Conservation (phyloP, 2,797 vertebrate genomes). For the Selene dorsalis region DNA sequence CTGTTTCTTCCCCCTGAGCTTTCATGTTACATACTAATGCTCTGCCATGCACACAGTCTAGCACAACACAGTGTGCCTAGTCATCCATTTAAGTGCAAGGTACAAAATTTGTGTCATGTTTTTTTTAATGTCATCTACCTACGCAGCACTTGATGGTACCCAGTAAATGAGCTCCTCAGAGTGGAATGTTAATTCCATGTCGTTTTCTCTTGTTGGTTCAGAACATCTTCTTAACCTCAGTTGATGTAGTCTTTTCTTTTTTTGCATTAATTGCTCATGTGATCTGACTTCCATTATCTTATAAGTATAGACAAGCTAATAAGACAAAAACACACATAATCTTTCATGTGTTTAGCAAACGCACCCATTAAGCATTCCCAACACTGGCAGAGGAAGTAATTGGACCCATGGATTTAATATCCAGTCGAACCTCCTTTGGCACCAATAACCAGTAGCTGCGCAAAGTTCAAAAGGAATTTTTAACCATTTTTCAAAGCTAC, state of each 20-base stretch:
- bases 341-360: not conserved
- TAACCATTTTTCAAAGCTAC: not conserved
- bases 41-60: slow-evolving; percentile 12
- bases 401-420: not conserved
- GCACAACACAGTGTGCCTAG: not conserved
- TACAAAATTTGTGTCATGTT: slow-evolving; percentile 27
- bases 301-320: not conserved
- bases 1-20: slow-evolving; percentile 16
- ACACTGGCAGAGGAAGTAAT: not conserved
- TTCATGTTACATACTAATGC: slow-evolving; percentile 25
- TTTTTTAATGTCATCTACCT: slow-evolving; percentile 15
- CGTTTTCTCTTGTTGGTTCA: not conserved
- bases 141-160: not conserved
- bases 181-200: not conserved
- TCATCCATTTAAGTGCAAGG: slow-evolving; percentile 26
- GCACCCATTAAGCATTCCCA: not conserved
- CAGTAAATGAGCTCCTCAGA: slow-evolving; percentile 28
- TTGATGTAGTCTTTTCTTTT: not conserved
- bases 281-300: not conserved
- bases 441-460: not conserved
- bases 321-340: not conserved
- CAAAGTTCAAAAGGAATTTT: not conserved
- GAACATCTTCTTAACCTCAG: not conserved
- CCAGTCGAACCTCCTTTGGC: not conserved
- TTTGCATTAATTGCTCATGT: not conserved